phyloP scores from a whole-genome alignment of 2,888 invertebrate genomes.

The Meganola albula region DNA sequence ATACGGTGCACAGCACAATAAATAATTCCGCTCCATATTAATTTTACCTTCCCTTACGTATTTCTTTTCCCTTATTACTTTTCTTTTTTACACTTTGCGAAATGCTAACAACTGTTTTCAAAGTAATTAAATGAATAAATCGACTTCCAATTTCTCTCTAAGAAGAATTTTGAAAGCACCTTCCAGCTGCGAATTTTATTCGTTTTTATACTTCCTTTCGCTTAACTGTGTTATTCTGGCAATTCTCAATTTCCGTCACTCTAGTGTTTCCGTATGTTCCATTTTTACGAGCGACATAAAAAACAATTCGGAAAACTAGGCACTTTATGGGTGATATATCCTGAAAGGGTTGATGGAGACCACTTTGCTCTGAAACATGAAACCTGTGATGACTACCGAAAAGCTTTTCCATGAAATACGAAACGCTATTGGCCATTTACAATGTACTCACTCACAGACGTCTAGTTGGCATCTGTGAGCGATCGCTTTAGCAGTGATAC shows the following conservation, averaged over 20 bases:
- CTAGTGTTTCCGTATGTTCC: conserved; percentile 47
- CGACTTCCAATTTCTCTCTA: conserved; percentile 2
- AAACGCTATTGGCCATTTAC: conserved; percentile 65
- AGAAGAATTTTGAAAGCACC: conserved; percentile 14
- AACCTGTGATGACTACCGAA: conserved; percentile 52
- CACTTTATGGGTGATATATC: conserved; percentile 24
- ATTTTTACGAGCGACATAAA: conserved; percentile 61
- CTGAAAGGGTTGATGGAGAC: conserved; percentile 31
- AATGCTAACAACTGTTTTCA: no score
- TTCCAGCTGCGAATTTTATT: conserved; percentile 24
- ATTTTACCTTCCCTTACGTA: no score
- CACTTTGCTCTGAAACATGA: conserved; percentile 54
- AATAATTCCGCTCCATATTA: no score
- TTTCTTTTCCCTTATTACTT: no score
- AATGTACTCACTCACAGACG: conserved; percentile 72
- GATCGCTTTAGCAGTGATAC: conserved; percentile 66
- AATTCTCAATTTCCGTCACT: conserved; percentile 46
- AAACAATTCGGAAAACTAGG: conserved; percentile 42
- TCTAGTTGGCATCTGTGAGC: conserved; percentile 56
- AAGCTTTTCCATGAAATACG: no score
- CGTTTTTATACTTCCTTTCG: conserved; percentile 40
- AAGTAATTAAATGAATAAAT: conserved; percentile 20
- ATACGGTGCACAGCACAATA: no score
- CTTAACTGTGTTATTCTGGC: conserved; percentile 39
- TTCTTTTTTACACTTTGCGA: no score